These are phyloP conservation scores for Coenonympha glycerion DNA, from an alignment of 2,888 invertebrate genomes.

Conservation along the genomic window DNA sequence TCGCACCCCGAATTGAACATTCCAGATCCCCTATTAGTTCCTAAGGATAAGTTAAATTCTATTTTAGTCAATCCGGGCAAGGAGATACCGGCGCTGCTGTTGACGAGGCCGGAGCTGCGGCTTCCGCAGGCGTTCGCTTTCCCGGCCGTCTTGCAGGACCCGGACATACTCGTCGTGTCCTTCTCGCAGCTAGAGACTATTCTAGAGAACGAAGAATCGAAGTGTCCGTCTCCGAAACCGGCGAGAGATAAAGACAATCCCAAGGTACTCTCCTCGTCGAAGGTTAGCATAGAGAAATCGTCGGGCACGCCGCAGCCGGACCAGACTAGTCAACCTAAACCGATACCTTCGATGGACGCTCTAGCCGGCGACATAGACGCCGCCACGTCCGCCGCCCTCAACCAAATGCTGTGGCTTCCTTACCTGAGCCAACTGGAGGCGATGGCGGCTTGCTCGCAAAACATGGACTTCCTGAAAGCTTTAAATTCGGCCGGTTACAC, in stretches of 20 bases:
- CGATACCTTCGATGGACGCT: conserved; percentile 57
- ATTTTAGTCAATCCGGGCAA: conserved; percentile 82
- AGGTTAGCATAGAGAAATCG: conserved; percentile 41
- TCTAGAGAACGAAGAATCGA: conserved; percentile 68
- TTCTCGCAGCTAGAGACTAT: conserved; percentile 82
- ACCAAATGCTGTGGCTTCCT: conserved; percentile 85
- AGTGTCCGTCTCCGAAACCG: conserved; percentile 32
- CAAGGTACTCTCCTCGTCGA: conserved; percentile 39
- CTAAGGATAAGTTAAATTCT: conserved; percentile 82
- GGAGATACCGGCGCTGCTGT: conserved; percentile 84
- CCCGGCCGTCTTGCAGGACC: conserved; percentile 83
- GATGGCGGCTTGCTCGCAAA: conserved; percentile 74
- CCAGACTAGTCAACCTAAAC: conserved; percentile 42
- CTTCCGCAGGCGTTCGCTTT: conserved; percentile 84
- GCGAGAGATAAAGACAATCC: conserved; percentile 35
- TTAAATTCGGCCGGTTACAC: conserved; percentile 67
- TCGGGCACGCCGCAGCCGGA: conserved; percentile 36
- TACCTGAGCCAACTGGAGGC: conserved; percentile 79
- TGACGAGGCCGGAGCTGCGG: conserved; percentile 82
- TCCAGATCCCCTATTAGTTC: conserved; percentile 88
- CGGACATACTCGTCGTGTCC: conserved; percentile 86
- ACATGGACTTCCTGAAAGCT: conserved; percentile 77
- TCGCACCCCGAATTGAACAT: conserved; percentile 81
- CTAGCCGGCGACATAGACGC: conserved; percentile 81
- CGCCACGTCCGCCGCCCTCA: conserved; percentile 81